These are phyloP conservation scores for Grus americana DNA, from an alignment of 2,113 vertebrate species.

Conservation along the genomic window DNA sequence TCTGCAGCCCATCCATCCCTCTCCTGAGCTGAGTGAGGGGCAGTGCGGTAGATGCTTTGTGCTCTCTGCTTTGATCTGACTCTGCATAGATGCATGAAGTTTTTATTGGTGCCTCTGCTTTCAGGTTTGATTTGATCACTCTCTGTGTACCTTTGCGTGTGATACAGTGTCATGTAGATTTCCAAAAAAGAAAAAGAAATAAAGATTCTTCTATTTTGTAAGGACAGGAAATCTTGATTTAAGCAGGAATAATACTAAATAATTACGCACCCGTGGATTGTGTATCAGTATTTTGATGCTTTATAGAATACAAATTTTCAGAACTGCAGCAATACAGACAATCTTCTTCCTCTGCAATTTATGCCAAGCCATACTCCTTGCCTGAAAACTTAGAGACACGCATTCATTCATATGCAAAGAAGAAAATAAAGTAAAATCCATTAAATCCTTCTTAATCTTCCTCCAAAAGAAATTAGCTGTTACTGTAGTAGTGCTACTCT, in stretches of 20 bases:
- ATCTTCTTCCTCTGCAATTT: conserved; percentile 27
- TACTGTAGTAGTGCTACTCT: neutral
- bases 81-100: neutral
- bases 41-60: neutral
- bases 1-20: neutral
- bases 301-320: neutral
- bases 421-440: conserved; percentile 40
- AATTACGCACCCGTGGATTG: neutral
- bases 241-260: neutral
- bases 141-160: neutral
- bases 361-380: neutral
- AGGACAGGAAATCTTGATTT: neutral
- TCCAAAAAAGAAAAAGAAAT: neutral
- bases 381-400: neutral
- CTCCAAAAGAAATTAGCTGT: conserved; percentile 21
- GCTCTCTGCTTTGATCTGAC: neutral
- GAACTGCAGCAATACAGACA: neutral
- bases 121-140: neutral
- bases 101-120: neutral
- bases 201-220: neutral
- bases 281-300: neutral
- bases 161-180: neutral
- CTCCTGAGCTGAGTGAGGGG: neutral
- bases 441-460: conserved; percentile 30
- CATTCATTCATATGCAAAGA: conserved; percentile 32